Evolutionary conservation across 2,888 invertebrate species (phyloP).

Genomic region (Alitta virens): DNA sequence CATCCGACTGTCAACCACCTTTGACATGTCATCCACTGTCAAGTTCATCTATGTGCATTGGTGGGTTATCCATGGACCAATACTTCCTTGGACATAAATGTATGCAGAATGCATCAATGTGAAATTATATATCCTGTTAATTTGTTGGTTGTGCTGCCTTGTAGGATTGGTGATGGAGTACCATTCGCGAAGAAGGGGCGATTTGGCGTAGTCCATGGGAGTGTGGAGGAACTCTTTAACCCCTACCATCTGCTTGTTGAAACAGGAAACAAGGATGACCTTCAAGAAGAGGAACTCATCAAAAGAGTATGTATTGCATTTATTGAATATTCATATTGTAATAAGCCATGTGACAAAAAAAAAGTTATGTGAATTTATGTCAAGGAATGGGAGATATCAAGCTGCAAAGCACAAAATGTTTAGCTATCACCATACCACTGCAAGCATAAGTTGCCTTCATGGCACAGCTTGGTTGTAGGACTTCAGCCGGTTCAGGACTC

Average conservation of each 20-base stretch:
- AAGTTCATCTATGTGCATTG: slow-evolving; percentile 55
- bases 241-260: slow-evolving; percentile 48
- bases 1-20: slow-evolving; percentile 44
- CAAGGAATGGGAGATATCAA: too few relatives aligned
- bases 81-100: neutral
- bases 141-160: too few relatives aligned
- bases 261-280: slow-evolving; percentile 44
- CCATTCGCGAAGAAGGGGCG: slow-evolving; percentile 47
- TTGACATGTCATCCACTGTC: slow-evolving; percentile 52
- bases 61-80: slow-evolving; percentile 32
- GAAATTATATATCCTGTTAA: neutral
- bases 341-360: slow-evolving; percentile 47
- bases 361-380: too few relatives aligned
- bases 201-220: slow-evolving; percentile 52
- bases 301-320: slow-evolving; percentile 34
- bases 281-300: slow-evolving; percentile 38
- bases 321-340: slow-evolving; percentile 49
- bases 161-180: slow-evolving; percentile 53
- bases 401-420: too few relatives aligned
- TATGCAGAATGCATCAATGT: neutral
- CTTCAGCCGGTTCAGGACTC: too few relatives aligned
- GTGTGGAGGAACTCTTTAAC: slow-evolving; percentile 44
- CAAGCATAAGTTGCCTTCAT: too few relatives aligned
- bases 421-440: too few relatives aligned
- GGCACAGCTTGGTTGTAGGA: too few relatives aligned